Evolutionary conservation across 2,113 vertebrate species (phyloP).

Genomic region (Carlito syrichta): DNA sequence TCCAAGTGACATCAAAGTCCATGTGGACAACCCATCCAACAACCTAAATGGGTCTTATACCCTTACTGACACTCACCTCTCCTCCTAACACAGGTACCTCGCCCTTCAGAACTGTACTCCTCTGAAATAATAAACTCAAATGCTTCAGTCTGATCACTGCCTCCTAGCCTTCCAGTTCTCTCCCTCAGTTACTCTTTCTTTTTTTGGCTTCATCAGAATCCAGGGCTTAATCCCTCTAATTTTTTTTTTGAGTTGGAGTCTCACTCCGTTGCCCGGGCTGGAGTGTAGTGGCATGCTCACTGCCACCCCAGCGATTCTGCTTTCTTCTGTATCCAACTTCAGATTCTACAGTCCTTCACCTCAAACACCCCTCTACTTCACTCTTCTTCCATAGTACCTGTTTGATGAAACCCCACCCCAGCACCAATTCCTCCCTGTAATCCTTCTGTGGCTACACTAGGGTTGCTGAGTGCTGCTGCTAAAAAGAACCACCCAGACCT

Average conservation of each 20-base stretch:
- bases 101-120: background rate
- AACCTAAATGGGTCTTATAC: background rate
- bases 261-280: no score
- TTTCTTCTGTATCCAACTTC: background rate
- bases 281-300: no score
- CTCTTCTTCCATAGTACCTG: background rate
- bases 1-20: background rate
- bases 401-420: background rate
- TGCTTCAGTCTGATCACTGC: background rate
- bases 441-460: fast-evolving
- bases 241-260: no score
- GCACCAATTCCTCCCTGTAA: background rate
- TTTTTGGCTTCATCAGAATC: background rate
- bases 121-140: background rate
- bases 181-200: background rate
- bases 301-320: no score
- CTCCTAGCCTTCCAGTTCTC: background rate
- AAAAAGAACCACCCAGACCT: background rate
- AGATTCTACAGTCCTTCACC: background rate
- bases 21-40: background rate
- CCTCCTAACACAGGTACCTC: no score
- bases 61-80: background rate
- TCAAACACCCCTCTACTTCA: fast-evolving
- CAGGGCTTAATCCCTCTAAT: background rate
- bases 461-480: background rate